These are phyloP conservation scores for Apolygus lucorum DNA, from an alignment of 1,140 invertebrate genomes.

Conservation along the genomic window DNA sequence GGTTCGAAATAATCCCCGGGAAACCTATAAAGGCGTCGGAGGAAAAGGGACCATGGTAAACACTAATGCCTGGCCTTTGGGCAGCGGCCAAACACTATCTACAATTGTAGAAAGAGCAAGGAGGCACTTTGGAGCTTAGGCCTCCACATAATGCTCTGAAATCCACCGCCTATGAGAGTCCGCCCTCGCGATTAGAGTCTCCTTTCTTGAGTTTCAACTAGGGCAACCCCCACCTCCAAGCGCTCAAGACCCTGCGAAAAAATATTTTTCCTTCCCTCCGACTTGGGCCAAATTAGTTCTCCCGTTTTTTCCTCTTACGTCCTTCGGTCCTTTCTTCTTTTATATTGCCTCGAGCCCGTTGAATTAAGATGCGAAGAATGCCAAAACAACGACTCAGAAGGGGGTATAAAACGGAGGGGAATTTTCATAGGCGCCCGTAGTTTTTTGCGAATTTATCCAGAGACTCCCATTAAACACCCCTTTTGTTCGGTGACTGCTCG, in stretches of 20 bases:
- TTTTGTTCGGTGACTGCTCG: too few relatives aligned
- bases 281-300: background rate
- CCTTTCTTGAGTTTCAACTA: background rate
- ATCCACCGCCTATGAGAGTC: background rate
- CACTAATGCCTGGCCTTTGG: background rate
- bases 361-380: background rate
- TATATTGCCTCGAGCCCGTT: background rate
- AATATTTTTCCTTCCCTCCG: background rate
- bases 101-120: background rate
- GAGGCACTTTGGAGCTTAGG: background rate
- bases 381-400: background rate
- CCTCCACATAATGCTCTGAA: background rate
- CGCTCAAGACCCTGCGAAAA: too few relatives aligned
- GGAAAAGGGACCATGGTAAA: background rate
- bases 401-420: background rate
- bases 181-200: background rate
- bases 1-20: background rate
- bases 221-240: too few relatives aligned
- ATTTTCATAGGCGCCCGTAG: too few relatives aligned
- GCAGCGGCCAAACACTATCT: background rate
- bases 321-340: background rate
- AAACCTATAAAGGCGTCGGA: background rate
- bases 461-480: too few relatives aligned
- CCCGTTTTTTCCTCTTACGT: background rate
- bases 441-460: too few relatives aligned